These are phyloP conservation scores for Ypsolopha sequella DNA, from an alignment of 2,888 invertebrate genomes.

Conservation along the genomic window DNA sequence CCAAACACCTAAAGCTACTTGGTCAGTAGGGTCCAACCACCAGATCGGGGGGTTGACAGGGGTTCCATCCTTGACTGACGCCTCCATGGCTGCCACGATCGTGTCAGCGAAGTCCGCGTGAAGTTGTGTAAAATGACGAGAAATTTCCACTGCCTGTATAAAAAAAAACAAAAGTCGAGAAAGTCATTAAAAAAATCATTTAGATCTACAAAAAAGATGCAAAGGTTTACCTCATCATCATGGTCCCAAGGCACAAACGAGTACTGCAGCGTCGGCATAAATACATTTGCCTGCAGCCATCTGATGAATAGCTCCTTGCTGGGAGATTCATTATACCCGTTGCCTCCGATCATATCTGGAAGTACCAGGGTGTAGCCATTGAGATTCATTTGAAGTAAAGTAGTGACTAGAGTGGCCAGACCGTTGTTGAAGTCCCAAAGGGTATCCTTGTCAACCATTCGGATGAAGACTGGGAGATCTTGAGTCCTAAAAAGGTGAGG, in stretches of 20 bases:
- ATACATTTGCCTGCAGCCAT: constrained; percentile 83
- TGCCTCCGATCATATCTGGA: constrained; percentile 85
- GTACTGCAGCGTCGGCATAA: constrained; percentile 85
- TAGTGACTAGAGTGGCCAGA: constrained; percentile 78
- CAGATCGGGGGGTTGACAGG: constrained; percentile 89
- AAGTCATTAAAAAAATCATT: no score
- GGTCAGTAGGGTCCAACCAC: constrained; percentile 84
- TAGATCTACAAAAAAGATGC: no score
- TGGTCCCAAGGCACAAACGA: constrained; percentile 87
- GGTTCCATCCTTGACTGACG: constrained; percentile 70
- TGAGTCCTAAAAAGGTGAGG: constrained; percentile 63
- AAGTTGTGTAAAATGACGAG: constrained; percentile 72
- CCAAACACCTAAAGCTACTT: constrained; percentile 65
- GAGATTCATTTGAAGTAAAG: constrained; percentile 73
- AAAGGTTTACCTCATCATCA: constrained; percentile 63
- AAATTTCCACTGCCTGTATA: constrained; percentile 70
- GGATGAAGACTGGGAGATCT: constrained; percentile 76
- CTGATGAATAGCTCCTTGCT: constrained; percentile 77
- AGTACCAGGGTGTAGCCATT: constrained; percentile 79
- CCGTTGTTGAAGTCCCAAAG: constrained; percentile 78
- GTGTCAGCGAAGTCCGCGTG: constrained; percentile 73
- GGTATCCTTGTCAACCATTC: constrained; percentile 85
- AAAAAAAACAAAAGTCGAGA: neutral
- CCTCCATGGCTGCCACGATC: constrained; percentile 73
- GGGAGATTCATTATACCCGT: constrained; percentile 69